Base-by-base conservation (phyloP, 1,140 invertebrate species). In the Leptinotarsa texana region DNA sequence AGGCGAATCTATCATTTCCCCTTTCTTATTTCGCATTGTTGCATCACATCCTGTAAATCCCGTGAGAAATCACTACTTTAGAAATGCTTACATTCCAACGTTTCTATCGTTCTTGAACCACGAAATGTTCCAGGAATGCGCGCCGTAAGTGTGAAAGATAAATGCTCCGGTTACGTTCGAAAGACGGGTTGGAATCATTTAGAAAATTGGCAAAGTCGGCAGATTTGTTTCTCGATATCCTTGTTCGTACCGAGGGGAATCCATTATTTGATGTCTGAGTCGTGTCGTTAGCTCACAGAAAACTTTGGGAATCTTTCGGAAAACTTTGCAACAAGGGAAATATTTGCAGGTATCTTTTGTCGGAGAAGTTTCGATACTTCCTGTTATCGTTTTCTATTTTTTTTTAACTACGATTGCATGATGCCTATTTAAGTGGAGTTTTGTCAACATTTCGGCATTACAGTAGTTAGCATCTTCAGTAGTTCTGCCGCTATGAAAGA, bases 211-310 rank as follows among this genome's bases (percentile, higher is more conserved):
- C 66, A 24, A 48, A 75, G 63, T 65, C 33, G 66, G 61, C 21
- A 72, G 67, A 65, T 72, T 70, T 72, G 76, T 70, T 63, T 13
- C 63, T 48, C 57, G 61, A 70, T 63, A 48, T 65, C 27, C 48
- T 61, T 70, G 17, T 27, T 51, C 18, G 3, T 66, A 15, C 15
- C 51, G 2, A 57, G 51, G 13, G 13, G 51, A 57, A 57, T 57
- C n/a, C 51, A 15, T 57, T 57, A 57, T 57, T 15, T 57, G 51
- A 17, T 57, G 51, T 57, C 51, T 57, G 51, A 42, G 8, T 42
- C 33, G 33, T 42, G 33, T 42, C 8, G 33, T 42, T 42, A 42
- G 33, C 33, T 42, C 8, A 11, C 33, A 42, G 33, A 42, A 42
- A 42, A 42, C 33, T 42, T 42, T 42, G 33, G 3, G 33, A 42